phyloP scores from a whole-genome alignment of 2,888 invertebrate genomes.

The Thalpophila matura region DNA sequence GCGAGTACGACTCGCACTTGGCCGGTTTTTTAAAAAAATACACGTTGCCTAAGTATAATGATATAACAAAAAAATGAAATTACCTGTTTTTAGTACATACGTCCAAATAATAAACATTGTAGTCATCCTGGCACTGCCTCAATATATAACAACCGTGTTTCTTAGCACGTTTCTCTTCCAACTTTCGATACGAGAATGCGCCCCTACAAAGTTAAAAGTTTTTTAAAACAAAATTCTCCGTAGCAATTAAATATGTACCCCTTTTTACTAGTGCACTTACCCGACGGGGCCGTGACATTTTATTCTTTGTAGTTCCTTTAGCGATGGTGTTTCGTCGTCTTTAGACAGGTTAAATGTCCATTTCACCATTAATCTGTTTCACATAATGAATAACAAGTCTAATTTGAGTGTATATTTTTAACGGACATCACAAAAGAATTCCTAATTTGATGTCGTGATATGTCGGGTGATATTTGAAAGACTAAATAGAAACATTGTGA shows the following conservation, averaged over 20 bases:
- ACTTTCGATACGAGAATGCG: conserved; percentile 95
- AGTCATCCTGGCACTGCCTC: conserved; percentile 95
- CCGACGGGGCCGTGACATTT: conserved; percentile 98
- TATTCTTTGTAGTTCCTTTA: conserved; percentile 93
- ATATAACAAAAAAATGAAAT: neutral
- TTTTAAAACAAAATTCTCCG: conserved; percentile 44
- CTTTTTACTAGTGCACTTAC: conserved; percentile 84
- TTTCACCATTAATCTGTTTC: conserved; percentile 93
- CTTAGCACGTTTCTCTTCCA: conserved; percentile 94
- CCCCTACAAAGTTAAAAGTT: conserved; percentile 89
- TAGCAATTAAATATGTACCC: conserved; percentile 53
- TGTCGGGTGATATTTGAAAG: neutral
- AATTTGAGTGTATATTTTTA: neutral
- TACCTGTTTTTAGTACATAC: conserved; percentile 94
- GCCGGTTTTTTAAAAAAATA: too few species aligned
- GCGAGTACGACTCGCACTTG: too few species aligned
- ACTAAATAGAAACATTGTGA: too few species aligned
- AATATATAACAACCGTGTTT: conserved; percentile 95
- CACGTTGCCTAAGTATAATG: neutral
- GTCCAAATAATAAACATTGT: conserved; percentile 95
- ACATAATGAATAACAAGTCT: conserved; percentile 21
- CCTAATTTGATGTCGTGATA: neutral
- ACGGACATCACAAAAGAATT: neutral
- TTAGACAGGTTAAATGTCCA: conserved; percentile 98
- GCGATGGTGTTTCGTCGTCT: conserved; percentile 95